A percentile compares a stretch with the other conserved stretches of the same genome.
Evolutionary conservation across 1,140 invertebrate species (phyloP).

Genomic region (Hydropsyche tenuis): DNA sequence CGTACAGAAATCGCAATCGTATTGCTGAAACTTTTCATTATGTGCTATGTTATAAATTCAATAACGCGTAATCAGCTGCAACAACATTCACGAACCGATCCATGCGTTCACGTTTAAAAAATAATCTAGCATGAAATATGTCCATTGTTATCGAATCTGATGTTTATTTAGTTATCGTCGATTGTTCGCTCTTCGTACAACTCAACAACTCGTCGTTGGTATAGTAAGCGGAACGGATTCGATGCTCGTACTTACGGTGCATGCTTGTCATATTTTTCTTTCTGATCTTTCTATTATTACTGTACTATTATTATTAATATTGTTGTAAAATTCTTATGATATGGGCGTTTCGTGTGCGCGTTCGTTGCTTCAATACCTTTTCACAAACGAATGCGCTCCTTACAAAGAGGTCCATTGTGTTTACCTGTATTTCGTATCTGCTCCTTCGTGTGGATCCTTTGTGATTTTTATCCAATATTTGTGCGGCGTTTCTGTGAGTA

Average conservation of each 20-base stretch:
- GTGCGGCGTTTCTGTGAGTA: background rate
- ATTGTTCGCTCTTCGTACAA: background rate
- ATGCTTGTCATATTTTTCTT: constrained; percentile 20
- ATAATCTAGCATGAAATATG: constrained; percentile 37
- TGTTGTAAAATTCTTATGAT: no score
- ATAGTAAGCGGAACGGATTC: constrained; percentile 2
- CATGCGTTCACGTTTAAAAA: constrained; percentile 28
- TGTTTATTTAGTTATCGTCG: constrained; percentile 34
- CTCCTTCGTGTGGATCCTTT: constrained; percentile 16
- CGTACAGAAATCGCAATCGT: no score
- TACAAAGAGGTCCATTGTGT: constrained; percentile 1
- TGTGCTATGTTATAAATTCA: no score
- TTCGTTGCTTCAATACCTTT: constrained; percentile 33
- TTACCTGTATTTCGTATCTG: constrained; percentile 18
- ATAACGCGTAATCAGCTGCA: constrained; percentile 5
- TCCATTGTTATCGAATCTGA: constrained; percentile 9
- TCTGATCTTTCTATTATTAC: constrained; percentile 2
- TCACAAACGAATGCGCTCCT: constrained; percentile 19
- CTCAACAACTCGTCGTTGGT: background rate
- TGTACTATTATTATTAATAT: no score
- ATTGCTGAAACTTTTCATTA: no score
- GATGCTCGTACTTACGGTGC: background rate
- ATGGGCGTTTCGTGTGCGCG: background rate
- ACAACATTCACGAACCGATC: constrained; percentile 16
- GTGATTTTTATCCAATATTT: background rate